Evolutionary conservation across 2,797 vertebrate genomes (phyloP), one percentile per base, ranked within the genome.

Genomic region (Tokudaia tokunoshimensis): DNA sequence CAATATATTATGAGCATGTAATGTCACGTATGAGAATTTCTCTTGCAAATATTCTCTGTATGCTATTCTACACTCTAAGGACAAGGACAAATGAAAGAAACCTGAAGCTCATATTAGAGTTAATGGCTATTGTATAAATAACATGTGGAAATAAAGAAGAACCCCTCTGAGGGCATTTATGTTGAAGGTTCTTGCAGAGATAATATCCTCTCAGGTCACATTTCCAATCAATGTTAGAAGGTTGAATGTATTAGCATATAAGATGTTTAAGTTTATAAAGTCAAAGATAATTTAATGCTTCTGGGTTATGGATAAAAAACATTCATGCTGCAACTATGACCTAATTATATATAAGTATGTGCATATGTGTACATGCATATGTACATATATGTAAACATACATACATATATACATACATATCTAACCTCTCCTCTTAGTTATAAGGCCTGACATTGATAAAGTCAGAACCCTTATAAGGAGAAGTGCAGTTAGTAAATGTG

Each of bases 141-240:
- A 92, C 44, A 86, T 0, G 9, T 15, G 20, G 31, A 90, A 81
- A 89, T 55, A 76, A 86, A 93, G 29, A 75, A 52, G 41, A 37
- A 79, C 12, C 13, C 89, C 50, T 89, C 34, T 86, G 83, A 94
- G 13, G 11, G 50, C 17, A 67, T 55, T 89, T 87, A 67, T 92
- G 50, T 74, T 44, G 37, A 86, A 93, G 9, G 4, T 61, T 92
- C 76, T 87, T 91, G 6, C 22, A 95, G 59, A 95, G 95, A 57
- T 20, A 78, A 1, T 61, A 29, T 55, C 12, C 76, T 81, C 74
- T 59, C 55, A 93, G 84, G 50, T 96, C 55, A 85, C 50, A 91
- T 61, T 90, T 93, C 55, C 11, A 47, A 95, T 52, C 55, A 79
- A 85, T 12, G 37, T 89, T 79, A 70, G 63, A 95, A 95, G 72